These are phyloP conservation scores for Thamnophis elegans DNA, from an alignment of 2,797 vertebrate species.

Conservation along the genomic window DNA sequence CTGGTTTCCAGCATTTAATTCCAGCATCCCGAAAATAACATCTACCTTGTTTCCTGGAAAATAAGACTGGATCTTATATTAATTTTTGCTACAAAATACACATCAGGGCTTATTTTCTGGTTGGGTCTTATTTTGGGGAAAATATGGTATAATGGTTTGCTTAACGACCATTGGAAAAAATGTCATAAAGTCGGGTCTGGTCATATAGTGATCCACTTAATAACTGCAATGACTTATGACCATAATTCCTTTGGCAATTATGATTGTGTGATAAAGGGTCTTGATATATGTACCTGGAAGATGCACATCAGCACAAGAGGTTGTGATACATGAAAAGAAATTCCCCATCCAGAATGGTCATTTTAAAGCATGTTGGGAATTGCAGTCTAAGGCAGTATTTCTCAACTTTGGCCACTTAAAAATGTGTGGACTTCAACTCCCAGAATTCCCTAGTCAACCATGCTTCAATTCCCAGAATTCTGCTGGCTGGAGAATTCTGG, in stretches of 20 bases:
- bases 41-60: too few species aligned
- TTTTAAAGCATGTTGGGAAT: not conserved
- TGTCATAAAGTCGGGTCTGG: not conserved
- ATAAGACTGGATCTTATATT: too few species aligned
- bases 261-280: not conserved
- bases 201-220: not conserved
- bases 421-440: not conserved
- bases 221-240: not conserved
- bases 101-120: too few species aligned
- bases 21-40: not conserved
- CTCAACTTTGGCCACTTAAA: not conserved
- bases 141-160: not conserved
- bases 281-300: not conserved
- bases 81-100: too few species aligned
- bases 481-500: not conserved
- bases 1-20: not conserved
- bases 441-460: not conserved
- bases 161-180: not conserved
- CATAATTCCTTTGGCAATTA: not conserved
- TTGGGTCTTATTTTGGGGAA: too few species aligned
- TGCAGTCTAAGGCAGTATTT: not conserved
- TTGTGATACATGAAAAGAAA: not conserved
- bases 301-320: not conserved
- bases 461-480: not conserved
- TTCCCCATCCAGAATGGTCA: not conserved